phyloP scores from a whole-genome alignment of 1,140 invertebrate genomes.

The Drosophila pruinosa region DNA sequence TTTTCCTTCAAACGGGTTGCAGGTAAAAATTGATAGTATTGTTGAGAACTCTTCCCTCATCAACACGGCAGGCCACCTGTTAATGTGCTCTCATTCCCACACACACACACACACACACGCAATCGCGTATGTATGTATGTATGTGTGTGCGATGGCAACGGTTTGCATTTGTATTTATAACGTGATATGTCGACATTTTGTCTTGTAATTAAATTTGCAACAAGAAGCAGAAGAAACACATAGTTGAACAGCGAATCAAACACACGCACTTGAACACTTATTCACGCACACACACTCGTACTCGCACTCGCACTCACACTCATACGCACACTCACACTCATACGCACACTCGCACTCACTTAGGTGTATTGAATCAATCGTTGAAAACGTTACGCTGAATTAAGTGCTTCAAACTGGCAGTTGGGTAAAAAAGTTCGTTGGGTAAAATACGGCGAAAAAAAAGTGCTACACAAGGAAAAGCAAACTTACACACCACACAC shows the following conservation, averaged over 20 bases:
- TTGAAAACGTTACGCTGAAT: constrained; percentile 45
- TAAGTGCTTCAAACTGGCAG: constrained; percentile 22
- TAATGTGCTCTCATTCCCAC: background rate
- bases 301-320: constrained; percentile 1
- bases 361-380: constrained; percentile 52
- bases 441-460: background rate
- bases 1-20: background rate
- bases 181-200: constrained; percentile 68
- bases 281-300: constrained; percentile 7
- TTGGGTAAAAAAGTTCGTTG: background rate
- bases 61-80: background rate
- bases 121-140: background rate
- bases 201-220: constrained; percentile 73
- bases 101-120: constrained; percentile 2
- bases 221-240: constrained; percentile 1
- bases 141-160: constrained; percentile 10
- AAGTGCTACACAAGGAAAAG: constrained; percentile 1
- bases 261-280: constrained; percentile 1
- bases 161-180: constrained; percentile 66
- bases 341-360: constrained; percentile 2
- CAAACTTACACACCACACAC: background rate
- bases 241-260: constrained; percentile 5
- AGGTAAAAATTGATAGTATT: constrained; percentile 14
- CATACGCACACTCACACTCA: background rate
- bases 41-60: background rate